These are phyloP conservation scores for Caenorhabditis panamensis DNA, from an alignment of 2,888 invertebrate species.

Conservation along the genomic window DNA sequence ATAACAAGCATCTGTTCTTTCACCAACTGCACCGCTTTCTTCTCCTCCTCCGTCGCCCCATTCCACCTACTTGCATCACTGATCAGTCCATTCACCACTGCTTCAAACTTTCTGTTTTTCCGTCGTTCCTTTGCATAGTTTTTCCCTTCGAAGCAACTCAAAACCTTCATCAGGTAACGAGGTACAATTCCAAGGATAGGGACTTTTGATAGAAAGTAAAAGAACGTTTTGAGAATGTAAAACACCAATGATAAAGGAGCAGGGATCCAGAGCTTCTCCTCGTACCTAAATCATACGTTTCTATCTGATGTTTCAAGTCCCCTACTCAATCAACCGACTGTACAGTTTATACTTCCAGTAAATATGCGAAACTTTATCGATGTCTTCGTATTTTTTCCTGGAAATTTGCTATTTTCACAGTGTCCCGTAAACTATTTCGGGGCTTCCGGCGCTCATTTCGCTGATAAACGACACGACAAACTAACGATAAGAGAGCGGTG, in stretches of 20 bases:
- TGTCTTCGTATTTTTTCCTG: constrained; percentile 71
- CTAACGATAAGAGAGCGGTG: constrained; percentile 70
- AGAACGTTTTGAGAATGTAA: constrained; percentile 51
- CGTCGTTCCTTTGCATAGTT: constrained; percentile 53
- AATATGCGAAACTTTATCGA: constrained; percentile 66
- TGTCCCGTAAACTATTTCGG: constrained; percentile 12
- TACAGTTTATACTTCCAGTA: constrained; percentile 70
- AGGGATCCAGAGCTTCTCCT: constrained; percentile 60
- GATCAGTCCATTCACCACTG: constrained; percentile 39
- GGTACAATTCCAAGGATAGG: constrained; percentile 35
- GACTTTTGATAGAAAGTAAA: constrained; percentile 43
- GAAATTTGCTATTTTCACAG: constrained; percentile 24
- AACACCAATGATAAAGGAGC: constrained; percentile 65
- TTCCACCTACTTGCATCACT: constrained; percentile 24
- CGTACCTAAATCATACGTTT: constrained; percentile 45
- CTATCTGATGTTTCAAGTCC: not conserved
- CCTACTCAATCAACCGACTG: constrained; percentile 61
- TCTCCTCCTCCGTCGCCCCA: constrained; percentile 45
- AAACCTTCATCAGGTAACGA: constrained; percentile 13
- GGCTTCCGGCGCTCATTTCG: not conserved
- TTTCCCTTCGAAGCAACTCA: constrained; percentile 45
- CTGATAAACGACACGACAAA: not conserved
- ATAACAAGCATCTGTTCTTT: constrained; percentile 51
- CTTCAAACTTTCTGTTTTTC: constrained; percentile 45
- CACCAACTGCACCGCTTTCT: constrained; percentile 47